Evolutionary conservation across 2,113 vertebrate species (phyloP), one percentile per base, ranked within the genome.

Genomic region (Thermophis baileyi): DNA sequence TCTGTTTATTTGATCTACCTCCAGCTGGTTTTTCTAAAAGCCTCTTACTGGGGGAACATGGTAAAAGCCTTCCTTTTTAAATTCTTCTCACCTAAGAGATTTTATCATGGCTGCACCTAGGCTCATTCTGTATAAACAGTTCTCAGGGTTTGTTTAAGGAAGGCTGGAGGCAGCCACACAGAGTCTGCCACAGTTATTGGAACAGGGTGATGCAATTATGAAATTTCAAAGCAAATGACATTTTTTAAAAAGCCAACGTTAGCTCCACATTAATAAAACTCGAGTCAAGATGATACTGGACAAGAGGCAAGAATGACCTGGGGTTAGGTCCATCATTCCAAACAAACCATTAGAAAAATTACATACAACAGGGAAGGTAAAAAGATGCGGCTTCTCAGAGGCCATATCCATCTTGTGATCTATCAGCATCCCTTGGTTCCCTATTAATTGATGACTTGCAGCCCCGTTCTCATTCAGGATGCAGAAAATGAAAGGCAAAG

Each of bases 11-110:
- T 92, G 6, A 24, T 86, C 88, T 89, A 50, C 49, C 51, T 95
- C 81, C 94, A 91, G 95, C 92, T 85, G 25, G 30, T 88, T 91
- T 5, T 95, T 95, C 95, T 97, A 95, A 96, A 95, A 93, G 91
- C 63, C 88, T 95, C 24, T 89, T 94, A 93, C 93, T 46, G 74
- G 7, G 24, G 3, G 55, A 25, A 94, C 94, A 95, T 94, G 93
- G 95, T 96, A 97, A 81, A 40, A 81, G 92, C 12, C 90, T 81
- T 50, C 85, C 60, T 90, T 51, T 88, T 27, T 69, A 54, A 35
- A 51, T 55, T 53, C 88, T 96, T 95, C 91, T 86, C 93, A 93
- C 69, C 90, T 40, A 92, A 92, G 16, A 87, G 93, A 95, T 94
- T 93, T 93, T 95, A 96, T 94, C 94, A 86, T 91, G 88, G 91